These are phyloP conservation scores for Tethya wilhelma DNA, from an alignment of 37 sponge, comb jelly and placozoan genomes.

Conservation along the genomic window DNA sequence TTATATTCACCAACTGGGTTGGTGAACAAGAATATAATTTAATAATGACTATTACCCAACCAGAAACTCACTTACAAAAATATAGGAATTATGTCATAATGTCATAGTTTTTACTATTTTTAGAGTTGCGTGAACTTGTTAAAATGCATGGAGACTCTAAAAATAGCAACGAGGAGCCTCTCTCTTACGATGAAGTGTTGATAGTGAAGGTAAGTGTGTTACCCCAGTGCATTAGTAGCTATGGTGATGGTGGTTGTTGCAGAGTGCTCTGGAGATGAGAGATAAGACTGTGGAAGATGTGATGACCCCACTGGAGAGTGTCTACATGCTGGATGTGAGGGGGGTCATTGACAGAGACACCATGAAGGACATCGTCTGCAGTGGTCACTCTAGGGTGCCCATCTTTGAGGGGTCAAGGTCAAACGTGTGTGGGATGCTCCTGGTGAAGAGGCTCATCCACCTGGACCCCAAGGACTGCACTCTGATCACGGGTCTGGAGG, in stretches of 20 bases:
- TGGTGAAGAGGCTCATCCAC: constrained; percentile 78
- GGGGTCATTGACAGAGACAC: constrained; percentile 31
- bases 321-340: constrained; percentile 70
- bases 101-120: background rate
- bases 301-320: constrained; percentile 82
- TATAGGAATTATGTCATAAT: background rate
- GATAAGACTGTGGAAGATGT: constrained; percentile 78
- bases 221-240: background rate
- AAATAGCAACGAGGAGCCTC: constrained; percentile 75
- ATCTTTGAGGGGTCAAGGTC: constrained; percentile 34
- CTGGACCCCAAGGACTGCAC: constrained; percentile 65
- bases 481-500: constrained; percentile 38
- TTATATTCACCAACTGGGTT: background rate
- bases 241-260: background rate
- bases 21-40: too few species aligned
- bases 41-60: too few species aligned
- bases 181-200: constrained; percentile 77
- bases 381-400: constrained; percentile 86
- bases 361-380: constrained; percentile 57
- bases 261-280: constrained; percentile 85
- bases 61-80: background rate
- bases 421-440: constrained; percentile 72
- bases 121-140: constrained; percentile 82
- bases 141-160: constrained; percentile 59
- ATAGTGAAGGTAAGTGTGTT: constrained; percentile 72